phyloP scores from a whole-genome alignment of 2,113 vertebrate species.

The Balaeniceps rex region DNA sequence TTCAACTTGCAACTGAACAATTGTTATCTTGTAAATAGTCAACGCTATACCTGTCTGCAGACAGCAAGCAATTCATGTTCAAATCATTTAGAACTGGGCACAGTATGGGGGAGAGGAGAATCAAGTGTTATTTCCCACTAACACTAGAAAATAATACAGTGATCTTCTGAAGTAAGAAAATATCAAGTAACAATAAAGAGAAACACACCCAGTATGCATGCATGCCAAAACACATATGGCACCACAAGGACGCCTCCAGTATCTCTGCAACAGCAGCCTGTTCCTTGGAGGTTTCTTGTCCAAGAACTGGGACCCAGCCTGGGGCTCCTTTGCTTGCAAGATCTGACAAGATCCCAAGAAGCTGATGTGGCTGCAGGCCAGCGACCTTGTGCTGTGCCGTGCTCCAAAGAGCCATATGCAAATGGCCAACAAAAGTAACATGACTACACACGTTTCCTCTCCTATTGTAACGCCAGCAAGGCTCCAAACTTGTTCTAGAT shows the following conservation, averaged over 20 bases:
- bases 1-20: not conserved
- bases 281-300: not conserved
- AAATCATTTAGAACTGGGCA: not conserved
- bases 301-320: not conserved
- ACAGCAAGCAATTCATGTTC: not conserved
- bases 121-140: not conserved
- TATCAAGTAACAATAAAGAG: not conserved
- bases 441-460: not conserved
- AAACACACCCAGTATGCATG: not conserved
- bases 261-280: not conserved
- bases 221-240: not conserved
- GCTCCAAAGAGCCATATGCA: not conserved
- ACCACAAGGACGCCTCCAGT: not conserved
- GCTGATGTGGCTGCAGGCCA: not conserved
- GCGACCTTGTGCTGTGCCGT: not conserved
- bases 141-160: not conserved
- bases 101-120: accelerated
- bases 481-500: not conserved
- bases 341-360: not conserved
- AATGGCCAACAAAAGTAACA: not conserved
- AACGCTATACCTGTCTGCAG: not conserved
- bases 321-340: not conserved
- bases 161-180: not conserved
- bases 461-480: not conserved
- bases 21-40: not conserved